Base-by-base conservation (phyloP, 2,888 invertebrate genomes). In the Acleris holmiana region DNA sequence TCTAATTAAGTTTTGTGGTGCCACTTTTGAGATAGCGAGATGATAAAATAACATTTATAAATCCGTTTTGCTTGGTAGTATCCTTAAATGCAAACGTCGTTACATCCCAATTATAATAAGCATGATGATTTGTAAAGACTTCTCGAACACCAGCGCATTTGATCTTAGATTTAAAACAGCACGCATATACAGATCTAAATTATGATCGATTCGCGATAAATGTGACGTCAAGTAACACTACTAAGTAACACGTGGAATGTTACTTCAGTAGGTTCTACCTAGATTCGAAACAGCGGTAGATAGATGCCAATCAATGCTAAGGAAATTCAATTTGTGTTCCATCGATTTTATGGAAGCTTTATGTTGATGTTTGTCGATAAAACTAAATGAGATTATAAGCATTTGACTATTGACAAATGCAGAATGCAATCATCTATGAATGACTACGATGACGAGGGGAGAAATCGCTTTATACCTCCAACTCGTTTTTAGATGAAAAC, bases 271-370 rank as follows among this genome's bases (percentile, higher is more conserved):
- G 10, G 4, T 41, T 8, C 25, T 25, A 25, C 25, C 25, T 25
- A n/a, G 15, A 41, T 6, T 57, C 40, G n/a, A 47, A 57, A 44
- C 57, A 47, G 23, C 51, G 40, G 23, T 51, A n/a, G 29, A 46
- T 51, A 57, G n/a, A 51, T 29, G 41, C 48, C 58, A 59, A 64
- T 66, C 61, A 51, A 65, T 59, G 56, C 25, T 44, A 51, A 23
- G 62, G 53, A 66, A 62, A 66, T 66, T 66, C 58, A 66, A 66
- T 66, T 66, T 66, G 56, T 66, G 51, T 66, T 54, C 57, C 55
- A 62, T 66, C 25, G 58, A 66, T 62, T 66, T 65, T 65, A 65
- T 61, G 66, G 56, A 61, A 23, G 25, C 17, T 66, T 66, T 57
- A 66, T 58, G 62, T 54, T 54, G 48, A 54, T 25, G 53, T 58